Base-by-base conservation (phyloP, 1,140 invertebrate genomes). In the Diorhabda elongata region DNA sequence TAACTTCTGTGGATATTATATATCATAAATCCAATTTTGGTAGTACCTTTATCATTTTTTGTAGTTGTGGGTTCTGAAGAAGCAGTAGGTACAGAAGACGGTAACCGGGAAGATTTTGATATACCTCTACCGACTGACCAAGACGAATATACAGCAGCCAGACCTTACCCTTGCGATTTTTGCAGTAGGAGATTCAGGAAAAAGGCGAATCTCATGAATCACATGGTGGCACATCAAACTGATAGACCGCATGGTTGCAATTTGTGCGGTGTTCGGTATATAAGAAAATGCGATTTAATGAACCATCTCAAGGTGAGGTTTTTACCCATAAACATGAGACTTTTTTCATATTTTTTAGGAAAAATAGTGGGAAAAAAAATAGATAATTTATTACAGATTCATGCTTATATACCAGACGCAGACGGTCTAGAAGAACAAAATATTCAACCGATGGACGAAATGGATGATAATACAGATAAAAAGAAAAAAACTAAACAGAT, bases 161-260 rank as follows among this genome's bases (percentile, higher is more conserved):
- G 91, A n/a, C 91, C 92, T 0, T 92, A 91, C 83, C 91, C 92
- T 0, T 94, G 92, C 75, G 92, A 94, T 76, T 92, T 93, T 78
- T 93, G 92, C 76, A 92, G 90, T 60, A 84, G 91, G 5, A 85
- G 91, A 60, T 94, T 94, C 76, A 85, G 90, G 4, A 93, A 93
- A 77, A 93, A 93, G 77, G 89, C 89, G 8, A 91, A 90, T 68
- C 82, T 93, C 1, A 91, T 92, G 87, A 92, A 91, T 78, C 92
- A 94, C 75, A 93, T 94, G 90, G 86, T 92, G 2, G 87, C 91
- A 0, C 91, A 93, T 82, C 91, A 93, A 77, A 91, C 89, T 44
- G 91, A 93, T 78, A 72, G 90, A 3, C 90, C 90, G 2, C 89
- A 91, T 77, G 86, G 87, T 3, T 92, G 91, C 76, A 92, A 92